Evolutionary conservation across 92 coral and sea anemone species (phyloP).

Genomic region (Phymanthus crucifer): DNA sequence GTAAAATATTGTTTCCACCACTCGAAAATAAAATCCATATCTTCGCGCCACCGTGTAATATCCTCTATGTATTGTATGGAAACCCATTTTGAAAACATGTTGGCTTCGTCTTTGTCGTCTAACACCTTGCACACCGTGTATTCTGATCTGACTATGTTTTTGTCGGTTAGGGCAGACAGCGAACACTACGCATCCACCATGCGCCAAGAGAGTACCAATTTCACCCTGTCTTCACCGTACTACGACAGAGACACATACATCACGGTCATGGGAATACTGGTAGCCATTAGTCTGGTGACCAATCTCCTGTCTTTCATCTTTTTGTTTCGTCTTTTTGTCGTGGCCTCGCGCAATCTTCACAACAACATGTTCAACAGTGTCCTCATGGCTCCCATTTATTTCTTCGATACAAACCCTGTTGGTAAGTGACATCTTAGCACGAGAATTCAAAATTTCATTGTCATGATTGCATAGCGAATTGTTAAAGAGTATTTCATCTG

Average conservation of each 20-base stretch:
- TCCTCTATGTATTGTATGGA: no score
- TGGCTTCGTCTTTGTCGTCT: no score
- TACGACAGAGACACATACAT: conserved; percentile 56
- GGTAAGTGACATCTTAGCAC: conserved; percentile 54
- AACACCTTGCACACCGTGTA: no score
- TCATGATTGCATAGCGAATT: background rate
- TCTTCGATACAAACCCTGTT: conserved; percentile 91
- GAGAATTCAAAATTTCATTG: no score
- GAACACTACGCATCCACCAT: conserved; percentile 41
- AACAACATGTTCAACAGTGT: conserved; percentile 77
- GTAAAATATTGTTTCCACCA: no score
- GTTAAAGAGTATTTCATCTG: no score
- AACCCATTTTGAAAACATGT: no score
- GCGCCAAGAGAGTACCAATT: background rate
- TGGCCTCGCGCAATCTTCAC: conserved; percentile 81
- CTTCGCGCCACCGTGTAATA: no score
- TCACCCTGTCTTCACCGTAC: background rate
- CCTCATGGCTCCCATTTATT: conserved; percentile 80
- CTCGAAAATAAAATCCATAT: no score
- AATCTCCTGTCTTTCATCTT: conserved; percentile 45
- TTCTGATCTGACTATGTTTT: no score
- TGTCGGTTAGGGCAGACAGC: conserved; percentile 63
- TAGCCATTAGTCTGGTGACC: conserved; percentile 45
- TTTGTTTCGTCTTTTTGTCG: conserved; percentile 60
- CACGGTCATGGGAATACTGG: conserved; percentile 57